Conservation (phyloP, 2,113 vertebrate genomes). For the Spermophilus dauricus region DNA sequence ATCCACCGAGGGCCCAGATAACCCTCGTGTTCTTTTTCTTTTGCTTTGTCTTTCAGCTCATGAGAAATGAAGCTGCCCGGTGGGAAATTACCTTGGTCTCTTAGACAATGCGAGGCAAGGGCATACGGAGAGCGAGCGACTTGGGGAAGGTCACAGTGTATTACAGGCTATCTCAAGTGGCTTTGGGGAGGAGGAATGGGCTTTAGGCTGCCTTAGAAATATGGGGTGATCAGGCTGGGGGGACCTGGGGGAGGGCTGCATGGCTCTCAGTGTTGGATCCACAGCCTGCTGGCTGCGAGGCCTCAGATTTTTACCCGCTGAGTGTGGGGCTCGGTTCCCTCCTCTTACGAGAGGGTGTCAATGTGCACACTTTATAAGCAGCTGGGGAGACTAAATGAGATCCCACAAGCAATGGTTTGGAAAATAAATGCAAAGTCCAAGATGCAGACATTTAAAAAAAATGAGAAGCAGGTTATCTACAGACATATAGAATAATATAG, state of each 20-base stretch:
- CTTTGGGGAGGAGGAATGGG: constrained; percentile 21
- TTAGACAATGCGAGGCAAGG: neutral
- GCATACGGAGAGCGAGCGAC: neutral
- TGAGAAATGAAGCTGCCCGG: constrained; percentile 27
- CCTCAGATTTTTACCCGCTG: neutral
- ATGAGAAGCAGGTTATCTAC: neutral
- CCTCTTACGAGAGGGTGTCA: neutral
- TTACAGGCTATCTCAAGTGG: neutral
- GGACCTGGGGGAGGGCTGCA: neutral
- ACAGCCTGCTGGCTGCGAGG: neutral
- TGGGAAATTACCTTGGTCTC: constrained; percentile 56
- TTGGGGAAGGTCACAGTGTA: neutral
- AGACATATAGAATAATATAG: too few relatives aligned
- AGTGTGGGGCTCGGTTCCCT: neutral
- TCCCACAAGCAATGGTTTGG: neutral
- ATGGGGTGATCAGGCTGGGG: neutral
- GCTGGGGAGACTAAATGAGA: neutral
- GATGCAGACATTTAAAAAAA: neutral
- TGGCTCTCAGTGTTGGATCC: neutral
- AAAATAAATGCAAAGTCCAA: neutral
- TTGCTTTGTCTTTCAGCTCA: neutral
- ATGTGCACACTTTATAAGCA: neutral
- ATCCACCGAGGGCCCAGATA: neutral
- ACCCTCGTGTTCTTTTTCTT: neutral
- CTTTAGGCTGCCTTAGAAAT: neutral